These are phyloP conservation scores for Gila robusta DNA, from an alignment of 2,797 vertebrate genomes.

Conservation along the genomic window DNA sequence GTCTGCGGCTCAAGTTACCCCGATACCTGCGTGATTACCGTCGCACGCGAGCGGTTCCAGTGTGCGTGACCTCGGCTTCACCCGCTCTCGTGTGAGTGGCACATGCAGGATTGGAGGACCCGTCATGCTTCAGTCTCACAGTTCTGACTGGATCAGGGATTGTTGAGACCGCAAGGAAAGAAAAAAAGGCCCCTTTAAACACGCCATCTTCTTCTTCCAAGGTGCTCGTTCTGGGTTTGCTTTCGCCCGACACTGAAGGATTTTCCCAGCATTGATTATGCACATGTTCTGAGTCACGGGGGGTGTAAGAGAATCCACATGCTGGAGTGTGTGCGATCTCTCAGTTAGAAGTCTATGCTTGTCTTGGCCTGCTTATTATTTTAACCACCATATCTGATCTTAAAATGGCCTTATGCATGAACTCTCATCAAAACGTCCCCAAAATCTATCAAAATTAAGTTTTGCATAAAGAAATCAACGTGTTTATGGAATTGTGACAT, in stretches of 20 bases:
- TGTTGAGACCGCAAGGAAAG: conserved; percentile 72
- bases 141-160: conserved; percentile 77
- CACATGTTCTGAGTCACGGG: conserved; percentile 66
- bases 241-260: conserved; percentile 54
- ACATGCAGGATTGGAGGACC: conserved; percentile 73
- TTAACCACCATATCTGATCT: background rate
- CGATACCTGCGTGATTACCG: conserved; percentile 63
- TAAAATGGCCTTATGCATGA: background rate
- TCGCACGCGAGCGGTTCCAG: conserved; percentile 26
- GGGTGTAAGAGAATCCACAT: conserved; percentile 46
- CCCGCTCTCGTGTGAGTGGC: conserved; percentile 50
- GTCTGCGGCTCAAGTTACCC: conserved; percentile 68
- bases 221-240: conserved; percentile 64
- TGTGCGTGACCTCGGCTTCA: conserved; percentile 26
- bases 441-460: background rate
- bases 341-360: accelerated
- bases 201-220: conserved; percentile 70
- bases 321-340: conserved; percentile 1
- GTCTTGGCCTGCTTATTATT: background rate
- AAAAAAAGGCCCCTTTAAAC: conserved; percentile 75
- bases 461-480: background rate
- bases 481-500: background rate
- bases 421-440: background rate
- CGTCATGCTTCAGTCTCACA: conserved; percentile 60
- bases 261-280: conserved; percentile 70